phyloP scores from a whole-genome alignment of 2,113 vertebrate genomes.

The Poecilia latipinna region DNA sequence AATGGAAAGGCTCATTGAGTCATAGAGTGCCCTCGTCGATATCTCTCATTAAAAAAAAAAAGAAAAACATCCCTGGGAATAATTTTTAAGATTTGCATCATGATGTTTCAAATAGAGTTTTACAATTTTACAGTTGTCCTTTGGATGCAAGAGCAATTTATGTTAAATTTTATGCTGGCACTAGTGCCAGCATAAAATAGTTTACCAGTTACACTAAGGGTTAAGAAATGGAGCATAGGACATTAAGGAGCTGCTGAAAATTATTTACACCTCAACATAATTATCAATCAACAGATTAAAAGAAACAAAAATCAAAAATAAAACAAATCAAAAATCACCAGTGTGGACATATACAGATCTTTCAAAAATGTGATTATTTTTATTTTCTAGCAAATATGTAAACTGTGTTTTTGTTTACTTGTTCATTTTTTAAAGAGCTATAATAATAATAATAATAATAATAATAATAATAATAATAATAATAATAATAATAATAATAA shows the following conservation, averaged over 20 bases:
- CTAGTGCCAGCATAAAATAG: not conserved
- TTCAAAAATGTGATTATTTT: no score
- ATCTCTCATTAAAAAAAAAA: conserved; percentile 22
- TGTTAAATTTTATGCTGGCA: not conserved
- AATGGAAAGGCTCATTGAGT: conserved; percentile 47
- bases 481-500: no score
- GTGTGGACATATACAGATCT: no score
- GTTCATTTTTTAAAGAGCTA: no score
- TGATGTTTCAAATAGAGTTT: not conserved
- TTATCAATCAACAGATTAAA: not conserved
- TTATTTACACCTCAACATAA: not conserved
- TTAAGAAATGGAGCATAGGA: not conserved
- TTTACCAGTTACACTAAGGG: not conserved
- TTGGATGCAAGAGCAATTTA: no score
- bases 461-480: no score
- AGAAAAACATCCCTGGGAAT: not conserved
- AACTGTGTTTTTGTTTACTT: no score
- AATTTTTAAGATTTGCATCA: conserved; percentile 1
- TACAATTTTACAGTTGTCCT: no score
- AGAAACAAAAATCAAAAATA: not conserved
- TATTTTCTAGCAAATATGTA: no score
- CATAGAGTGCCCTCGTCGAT: conserved; percentile 42
- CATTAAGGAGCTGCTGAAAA: no score
- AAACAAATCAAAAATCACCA: no score
- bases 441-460: no score